phyloP scores from a whole-genome alignment of 1,140 invertebrate species.

The Anadara kagoshimensis region DNA sequence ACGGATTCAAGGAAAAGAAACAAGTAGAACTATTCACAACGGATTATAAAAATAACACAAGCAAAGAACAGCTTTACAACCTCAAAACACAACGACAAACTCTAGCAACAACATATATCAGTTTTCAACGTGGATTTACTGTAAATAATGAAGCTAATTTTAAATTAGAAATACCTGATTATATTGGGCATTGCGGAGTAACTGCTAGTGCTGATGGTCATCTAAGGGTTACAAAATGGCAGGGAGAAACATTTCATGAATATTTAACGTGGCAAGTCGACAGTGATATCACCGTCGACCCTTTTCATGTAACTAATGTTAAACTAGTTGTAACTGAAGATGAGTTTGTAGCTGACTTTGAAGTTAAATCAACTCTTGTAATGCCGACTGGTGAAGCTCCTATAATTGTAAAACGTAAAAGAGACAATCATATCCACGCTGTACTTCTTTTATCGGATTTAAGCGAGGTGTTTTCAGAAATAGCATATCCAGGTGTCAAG shows the following conservation, averaged over 20 bases:
- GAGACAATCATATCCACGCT: slow-evolving; percentile 55
- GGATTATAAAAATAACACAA: slow-evolving; percentile 50
- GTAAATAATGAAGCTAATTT: slow-evolving; percentile 54
- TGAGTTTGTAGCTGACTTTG: slow-evolving; percentile 60
- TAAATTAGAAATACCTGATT: slow-evolving; percentile 52
- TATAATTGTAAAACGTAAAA: slow-evolving; percentile 47
- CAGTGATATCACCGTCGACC: slow-evolving; percentile 59
- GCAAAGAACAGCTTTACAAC: slow-evolving; percentile 58
- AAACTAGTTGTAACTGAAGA: slow-evolving; percentile 55
- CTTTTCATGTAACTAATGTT: slow-evolving; percentile 55
- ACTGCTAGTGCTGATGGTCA: slow-evolving; percentile 56
- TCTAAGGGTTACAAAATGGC: slow-evolving; percentile 45
- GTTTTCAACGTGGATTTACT: slow-evolving; percentile 52
- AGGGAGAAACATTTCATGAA: slow-evolving; percentile 55
- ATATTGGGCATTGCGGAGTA: slow-evolving; percentile 54
- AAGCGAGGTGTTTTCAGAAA: slow-evolving; percentile 51
- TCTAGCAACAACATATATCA: slow-evolving; percentile 52
- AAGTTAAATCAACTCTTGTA: slow-evolving; percentile 50
- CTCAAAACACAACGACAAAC: slow-evolving; percentile 59
- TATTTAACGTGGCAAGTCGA: slow-evolving; percentile 58
- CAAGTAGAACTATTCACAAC: slow-evolving; percentile 55
- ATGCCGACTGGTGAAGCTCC: slow-evolving; percentile 58
- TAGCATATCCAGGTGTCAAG: slow-evolving; percentile 45
- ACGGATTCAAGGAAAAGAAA: slow-evolving; percentile 50
- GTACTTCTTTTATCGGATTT: slow-evolving; percentile 55